Evolutionary conservation across 2,888 invertebrate genomes (phyloP), one percentile per base, ranked within the genome.

Genomic region (Zygothrica quintamaculata): DNA sequence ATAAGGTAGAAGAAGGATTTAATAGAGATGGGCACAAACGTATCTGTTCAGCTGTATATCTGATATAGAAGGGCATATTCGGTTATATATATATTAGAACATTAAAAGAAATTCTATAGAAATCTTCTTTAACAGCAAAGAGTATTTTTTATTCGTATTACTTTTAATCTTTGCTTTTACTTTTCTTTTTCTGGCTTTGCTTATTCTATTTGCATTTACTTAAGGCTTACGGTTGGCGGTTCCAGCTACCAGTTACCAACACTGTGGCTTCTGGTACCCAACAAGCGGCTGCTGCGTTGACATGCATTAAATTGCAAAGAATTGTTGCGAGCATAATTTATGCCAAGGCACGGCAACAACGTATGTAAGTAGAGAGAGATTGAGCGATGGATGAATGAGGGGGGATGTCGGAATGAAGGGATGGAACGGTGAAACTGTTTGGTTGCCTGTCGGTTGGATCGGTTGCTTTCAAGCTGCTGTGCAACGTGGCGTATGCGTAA

Each of bases 301-400:
- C 81, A 71, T 79, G 79, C 81, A 81, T 77, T 65, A 81, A 67
- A 66, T 72, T 75, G 79, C 68, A 70, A 68, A 62, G 64, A 82
- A 72, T 69, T 65, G 67, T 66, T 58, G 65, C 50, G 34, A 55
- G 62, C 71, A 72, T 82, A 84, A 84, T 70, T 82, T 78, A 78
- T 67, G 66, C 55, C 42, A 16, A 31, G 46, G 29, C 68, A 65
- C 36, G 31, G 29, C 9, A 13, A 4, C 15, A 5, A 37, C n/a
- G 12, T 18, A 15, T 11, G n/a, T 29, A 11, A 22, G 18, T 2
- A 22, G 18, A 22, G 18, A 13, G 11, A 15, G 13, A 29, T n/a
- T 16, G 13, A 34, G 18, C 16, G 34, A 15, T 2, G 12, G 40
- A n/a, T n/a, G n/a, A n/a, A n/a, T n/a, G 13, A 8, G 26, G 26